Conservation (phyloP, 1,140 invertebrate genomes). For the Calephelis virginiensis region DNA sequence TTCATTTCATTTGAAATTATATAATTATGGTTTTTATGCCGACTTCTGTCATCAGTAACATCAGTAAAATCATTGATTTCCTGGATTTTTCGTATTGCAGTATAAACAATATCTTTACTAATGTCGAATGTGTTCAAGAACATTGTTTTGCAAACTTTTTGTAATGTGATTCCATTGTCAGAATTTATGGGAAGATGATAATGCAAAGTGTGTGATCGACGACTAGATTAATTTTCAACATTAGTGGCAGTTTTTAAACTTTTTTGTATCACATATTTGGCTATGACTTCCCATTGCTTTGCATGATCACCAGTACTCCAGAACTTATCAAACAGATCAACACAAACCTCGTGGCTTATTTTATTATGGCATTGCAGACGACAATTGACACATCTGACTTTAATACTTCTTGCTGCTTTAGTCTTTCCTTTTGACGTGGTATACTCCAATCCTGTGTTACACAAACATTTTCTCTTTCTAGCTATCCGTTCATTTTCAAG, state of each 20-base stretch:
- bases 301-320: slow-evolving; percentile 15
- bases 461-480: slow-evolving; percentile 19
- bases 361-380: slow-evolving; percentile 11
- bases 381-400: slow-evolving; percentile 16
- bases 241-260: slow-evolving; percentile 15
- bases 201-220: slow-evolving; percentile 19
- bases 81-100: slow-evolving; percentile 7
- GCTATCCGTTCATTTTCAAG: slow-evolving; percentile 8
- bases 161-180: slow-evolving; percentile 9
- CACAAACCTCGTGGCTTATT: slow-evolving; percentile 9
- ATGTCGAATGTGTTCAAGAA: slow-evolving; percentile 21
- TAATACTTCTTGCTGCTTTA: slow-evolving; percentile 20
- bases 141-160: slow-evolving; percentile 24
- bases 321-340: slow-evolving; percentile 15
- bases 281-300: slow-evolving; percentile 20
- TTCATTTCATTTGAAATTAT: slow-evolving; percentile 1
- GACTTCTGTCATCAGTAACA: slow-evolving; percentile 20
- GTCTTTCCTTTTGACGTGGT: slow-evolving; percentile 3
- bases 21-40: slow-evolving; percentile 10
- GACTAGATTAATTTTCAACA: slow-evolving; percentile 21
- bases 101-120: slow-evolving; percentile 23
- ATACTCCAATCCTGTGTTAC: slow-evolving; percentile 19
- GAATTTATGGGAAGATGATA: slow-evolving; percentile 18
- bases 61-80: slow-evolving; percentile 7
- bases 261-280: slow-evolving; percentile 22